Conservation (phyloP, 2,888 invertebrate genomes). For the Leptogaster cylindrica region DNA sequence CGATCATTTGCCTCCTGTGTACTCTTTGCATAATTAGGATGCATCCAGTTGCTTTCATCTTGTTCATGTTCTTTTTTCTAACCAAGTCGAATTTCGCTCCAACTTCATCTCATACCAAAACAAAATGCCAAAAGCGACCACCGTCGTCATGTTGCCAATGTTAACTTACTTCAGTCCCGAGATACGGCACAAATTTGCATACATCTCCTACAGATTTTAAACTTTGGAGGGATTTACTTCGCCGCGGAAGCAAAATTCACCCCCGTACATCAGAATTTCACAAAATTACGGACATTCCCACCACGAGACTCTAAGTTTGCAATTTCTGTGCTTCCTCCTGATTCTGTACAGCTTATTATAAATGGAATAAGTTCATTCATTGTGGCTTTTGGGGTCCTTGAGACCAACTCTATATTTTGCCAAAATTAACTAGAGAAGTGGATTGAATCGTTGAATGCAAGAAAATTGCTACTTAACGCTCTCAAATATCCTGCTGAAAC, state of each 20-base stretch:
- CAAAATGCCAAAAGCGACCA: conserved; percentile 2
- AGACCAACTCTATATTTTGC: no score
- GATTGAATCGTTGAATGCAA: no score
- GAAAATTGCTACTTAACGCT: no score
- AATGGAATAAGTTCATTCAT: no score
- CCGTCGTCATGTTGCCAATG: conserved; percentile 6
- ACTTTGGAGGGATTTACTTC: conserved; percentile 26
- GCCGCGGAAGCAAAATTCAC: conserved; percentile 32
- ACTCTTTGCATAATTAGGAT: conserved; percentile 47
- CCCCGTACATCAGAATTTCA: no score
- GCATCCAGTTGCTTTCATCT: conserved; percentile 40
- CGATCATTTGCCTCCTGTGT: conserved; percentile 47
- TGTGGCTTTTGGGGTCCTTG: no score
- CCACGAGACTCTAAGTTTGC: no score
- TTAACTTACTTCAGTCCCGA: conserved; percentile 23
- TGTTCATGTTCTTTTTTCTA: conserved; percentile 20
- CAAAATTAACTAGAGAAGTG: no score
- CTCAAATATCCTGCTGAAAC: no score
- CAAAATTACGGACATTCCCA: no score
- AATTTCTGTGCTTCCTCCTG: no score
- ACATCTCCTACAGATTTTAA: conserved; percentile 24
- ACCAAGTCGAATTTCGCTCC: conserved; percentile 20
- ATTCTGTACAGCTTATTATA: no score
- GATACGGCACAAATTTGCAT: conserved; percentile 21
- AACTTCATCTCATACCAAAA: neutral